A percentile compares a stretch with the other conserved stretches of the same genome.
These are phyloP conservation scores for Daubentonia madagascariensis DNA, from an alignment of 2,113 vertebrate species.

Conservation along the genomic window DNA sequence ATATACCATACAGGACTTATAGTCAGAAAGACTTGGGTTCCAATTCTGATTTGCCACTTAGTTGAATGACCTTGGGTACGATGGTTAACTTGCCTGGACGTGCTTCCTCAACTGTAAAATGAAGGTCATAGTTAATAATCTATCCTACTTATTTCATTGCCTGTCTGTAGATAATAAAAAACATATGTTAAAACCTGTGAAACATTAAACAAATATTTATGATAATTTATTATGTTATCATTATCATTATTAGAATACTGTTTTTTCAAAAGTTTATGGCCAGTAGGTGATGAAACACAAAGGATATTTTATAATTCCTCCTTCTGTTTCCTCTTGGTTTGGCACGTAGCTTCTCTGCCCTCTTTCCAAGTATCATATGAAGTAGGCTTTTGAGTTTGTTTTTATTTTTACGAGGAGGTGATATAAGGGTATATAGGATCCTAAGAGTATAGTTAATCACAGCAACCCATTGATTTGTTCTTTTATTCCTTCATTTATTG, in stretches of 20 bases:
- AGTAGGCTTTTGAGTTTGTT: not conserved
- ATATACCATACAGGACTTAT: not conserved
- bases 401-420: not conserved
- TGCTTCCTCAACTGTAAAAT: slow-evolving; percentile 34
- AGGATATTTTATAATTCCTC: not conserved
- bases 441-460: not conserved
- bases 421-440: not conserved
- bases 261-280: not conserved
- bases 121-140: not conserved
- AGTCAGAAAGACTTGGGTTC: not conserved
- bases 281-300: not conserved
- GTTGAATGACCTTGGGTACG: not conserved
- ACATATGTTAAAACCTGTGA: not conserved
- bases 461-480: not conserved
- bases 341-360: not conserved
- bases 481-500: not conserved
- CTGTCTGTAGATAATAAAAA: not conserved
- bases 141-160: not conserved
- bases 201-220: not conserved
- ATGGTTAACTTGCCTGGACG: not conserved
- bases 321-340: not conserved
- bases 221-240: not conserved
- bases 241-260: not conserved
- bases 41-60: not conserved
- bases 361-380: not conserved